Evolutionary conservation across 2,797 vertebrate genomes (phyloP).

Genomic region (Propithecus perrieri): DNA sequence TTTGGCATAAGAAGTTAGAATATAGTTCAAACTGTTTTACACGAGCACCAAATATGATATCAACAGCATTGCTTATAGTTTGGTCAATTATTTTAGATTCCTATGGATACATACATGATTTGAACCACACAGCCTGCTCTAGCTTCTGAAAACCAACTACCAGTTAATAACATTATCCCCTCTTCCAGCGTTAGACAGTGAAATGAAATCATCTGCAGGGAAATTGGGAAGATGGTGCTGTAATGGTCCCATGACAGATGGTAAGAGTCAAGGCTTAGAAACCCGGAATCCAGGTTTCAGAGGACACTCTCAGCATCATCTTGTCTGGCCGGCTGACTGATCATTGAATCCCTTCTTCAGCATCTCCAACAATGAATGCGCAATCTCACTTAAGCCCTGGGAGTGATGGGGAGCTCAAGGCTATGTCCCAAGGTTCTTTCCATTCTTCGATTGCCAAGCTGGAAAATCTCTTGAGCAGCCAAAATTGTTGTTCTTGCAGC

Average conservation of each 20-base stretch:
- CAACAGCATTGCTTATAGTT: not conserved
- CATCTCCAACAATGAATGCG: not conserved
- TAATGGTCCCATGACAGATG: not conserved
- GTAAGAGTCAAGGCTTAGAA: not conserved
- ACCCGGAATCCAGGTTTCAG: not conserved
- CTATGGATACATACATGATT: not conserved
- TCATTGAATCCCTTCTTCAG: not conserved
- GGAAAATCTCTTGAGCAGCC: not conserved
- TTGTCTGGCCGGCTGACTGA: not conserved
- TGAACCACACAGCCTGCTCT: not conserved
- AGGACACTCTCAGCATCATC: not conserved
- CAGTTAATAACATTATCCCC: not conserved
- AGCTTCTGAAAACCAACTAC: not conserved
- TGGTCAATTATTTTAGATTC: slow-evolving; percentile 13
- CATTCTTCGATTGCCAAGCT: not conserved
- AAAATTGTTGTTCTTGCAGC: not conserved
- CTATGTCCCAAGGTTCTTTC: not conserved
- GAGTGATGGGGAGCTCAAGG: not conserved
- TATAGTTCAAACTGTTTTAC: not conserved
- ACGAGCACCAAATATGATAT: not conserved
- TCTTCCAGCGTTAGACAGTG: not conserved
- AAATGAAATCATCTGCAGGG: not conserved
- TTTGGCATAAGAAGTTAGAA: not conserved
- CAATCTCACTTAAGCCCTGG: not conserved
- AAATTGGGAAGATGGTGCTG: not conserved